Base-by-base conservation (phyloP, 2,797 vertebrate genomes). In the Hippocampus kuda region DNA sequence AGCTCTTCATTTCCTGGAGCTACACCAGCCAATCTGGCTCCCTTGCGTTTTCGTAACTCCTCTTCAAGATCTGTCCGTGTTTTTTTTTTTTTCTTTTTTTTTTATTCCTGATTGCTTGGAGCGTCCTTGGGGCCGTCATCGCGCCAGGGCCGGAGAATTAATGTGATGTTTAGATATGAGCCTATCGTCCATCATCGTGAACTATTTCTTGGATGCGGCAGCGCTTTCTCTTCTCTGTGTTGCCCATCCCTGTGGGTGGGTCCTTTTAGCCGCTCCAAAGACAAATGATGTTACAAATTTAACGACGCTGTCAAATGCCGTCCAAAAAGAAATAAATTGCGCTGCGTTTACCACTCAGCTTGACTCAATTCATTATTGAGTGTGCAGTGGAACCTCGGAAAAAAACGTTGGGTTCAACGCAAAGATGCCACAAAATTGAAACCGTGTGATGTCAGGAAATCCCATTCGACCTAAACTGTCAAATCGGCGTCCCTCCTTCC, bases 81-180 rank as follows among this genome's bases (percentile, higher is more conserved):
- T 27, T 34, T 22, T 66, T 49, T 66, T 42, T 41, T 22, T 13
- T 44, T 11, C 2, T 42, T 63, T 8, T 7, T 66, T 65, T 80
- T 78, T 77, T 76, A 69, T 70, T 75, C 74, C 12, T 66, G 76
- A 38, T 38, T 68, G 74, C 77, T 79, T 61, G 70, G 69, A 67
- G 78, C 20, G 83, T 87, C 88, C 87, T 88, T 88, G 87, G 80
- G 79, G 77, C 70, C 83, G 38, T 74, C 79, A 78, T 75, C 79
- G 80, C 78, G 82, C 83, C 62, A 48, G 81, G 79, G 83, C 84
- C 63, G 38, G 72, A 86, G 87, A 87, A 86, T 87, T 89, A 86
- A 88, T 88, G 88, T 83, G 83, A 88, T 86, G 87, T 87, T 87
- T 87, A 85, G 82, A 72, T 76, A 80, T 81, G 79, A 87, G 81